These are phyloP conservation scores for Platyrinchus mystaceus DNA, from an alignment of 2,797 vertebrate species.

Conservation along the genomic window DNA sequence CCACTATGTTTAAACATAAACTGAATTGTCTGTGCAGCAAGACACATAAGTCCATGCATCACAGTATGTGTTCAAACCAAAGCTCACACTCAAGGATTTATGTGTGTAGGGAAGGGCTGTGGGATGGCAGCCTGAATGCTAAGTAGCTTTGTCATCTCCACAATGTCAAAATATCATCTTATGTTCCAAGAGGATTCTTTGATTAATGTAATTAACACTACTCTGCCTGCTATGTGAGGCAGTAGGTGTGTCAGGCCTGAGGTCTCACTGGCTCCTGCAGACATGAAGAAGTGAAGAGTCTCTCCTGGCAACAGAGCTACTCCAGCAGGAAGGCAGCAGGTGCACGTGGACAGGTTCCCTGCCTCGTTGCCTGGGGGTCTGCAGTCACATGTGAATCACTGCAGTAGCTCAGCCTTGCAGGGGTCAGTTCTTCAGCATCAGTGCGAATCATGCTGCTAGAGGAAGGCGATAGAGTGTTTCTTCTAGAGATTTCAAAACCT, in stretches of 20 bases:
- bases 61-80: neutral
- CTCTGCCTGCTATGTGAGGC: neutral
- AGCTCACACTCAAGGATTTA: neutral
- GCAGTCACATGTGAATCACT: accelerated
- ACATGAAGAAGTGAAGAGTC: neutral
- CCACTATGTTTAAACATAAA: neutral
- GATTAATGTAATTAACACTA: neutral
- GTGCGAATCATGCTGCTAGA: neutral
- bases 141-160: neutral
- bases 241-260: neutral
- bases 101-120: neutral
- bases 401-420: accelerated
- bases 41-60: neutral
- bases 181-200: neutral
- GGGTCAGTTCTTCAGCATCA: neutral
- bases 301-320: accelerated
- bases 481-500: neutral
- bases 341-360: accelerated
- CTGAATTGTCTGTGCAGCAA: neutral
- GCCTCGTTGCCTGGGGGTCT: accelerated
- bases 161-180: neutral
- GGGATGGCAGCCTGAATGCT: neutral
- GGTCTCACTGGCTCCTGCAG: neutral
- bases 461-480: accelerated
- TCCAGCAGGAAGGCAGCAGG: neutral